A percentile compares a stretch with the other conserved stretches of the same genome.
phyloP scores from a whole-genome alignment of 2,113 vertebrate species.

The Urocitellus parryii region DNA sequence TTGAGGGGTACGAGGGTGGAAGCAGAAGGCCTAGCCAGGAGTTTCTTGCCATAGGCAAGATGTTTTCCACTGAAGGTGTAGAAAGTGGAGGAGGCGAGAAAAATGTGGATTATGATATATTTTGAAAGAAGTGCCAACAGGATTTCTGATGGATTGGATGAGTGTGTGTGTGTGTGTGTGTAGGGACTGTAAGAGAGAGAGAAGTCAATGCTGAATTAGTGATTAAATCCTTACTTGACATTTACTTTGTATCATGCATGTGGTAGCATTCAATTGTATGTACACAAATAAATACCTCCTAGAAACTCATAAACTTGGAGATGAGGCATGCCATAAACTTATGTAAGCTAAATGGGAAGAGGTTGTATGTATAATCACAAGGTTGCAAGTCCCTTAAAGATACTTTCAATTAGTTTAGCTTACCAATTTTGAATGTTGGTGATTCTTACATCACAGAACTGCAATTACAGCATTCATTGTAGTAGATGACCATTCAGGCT shows the following conservation, averaged over 20 bases:
- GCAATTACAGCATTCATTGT: not conserved
- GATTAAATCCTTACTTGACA: not conserved
- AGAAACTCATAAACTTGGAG: not conserved
- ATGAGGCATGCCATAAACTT: not conserved
- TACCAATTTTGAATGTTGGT: not conserved
- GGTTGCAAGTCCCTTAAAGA: not conserved
- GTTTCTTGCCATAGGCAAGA: not conserved
- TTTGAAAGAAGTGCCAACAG: constrained; percentile 6
- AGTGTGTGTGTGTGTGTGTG: not conserved
- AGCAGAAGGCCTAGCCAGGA: not conserved
- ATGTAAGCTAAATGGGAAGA: not conserved
- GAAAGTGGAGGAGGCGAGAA: not conserved
- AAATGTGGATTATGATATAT: not conserved
- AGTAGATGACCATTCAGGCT: not conserved
- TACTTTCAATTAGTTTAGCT: not conserved
- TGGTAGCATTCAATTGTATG: not conserved
- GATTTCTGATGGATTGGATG: constrained; percentile 21
- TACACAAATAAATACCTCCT: not conserved
- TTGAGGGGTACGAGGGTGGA: not conserved
- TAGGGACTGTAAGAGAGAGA: not conserved
- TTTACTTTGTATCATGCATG: not conserved
- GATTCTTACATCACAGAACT: not conserved
- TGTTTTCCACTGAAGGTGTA: not conserved
- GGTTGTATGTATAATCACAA: not conserved
- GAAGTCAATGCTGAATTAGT: not conserved